Conservation (phyloP, 1,140 invertebrate species). For the Drosophila teissieri region DNA sequence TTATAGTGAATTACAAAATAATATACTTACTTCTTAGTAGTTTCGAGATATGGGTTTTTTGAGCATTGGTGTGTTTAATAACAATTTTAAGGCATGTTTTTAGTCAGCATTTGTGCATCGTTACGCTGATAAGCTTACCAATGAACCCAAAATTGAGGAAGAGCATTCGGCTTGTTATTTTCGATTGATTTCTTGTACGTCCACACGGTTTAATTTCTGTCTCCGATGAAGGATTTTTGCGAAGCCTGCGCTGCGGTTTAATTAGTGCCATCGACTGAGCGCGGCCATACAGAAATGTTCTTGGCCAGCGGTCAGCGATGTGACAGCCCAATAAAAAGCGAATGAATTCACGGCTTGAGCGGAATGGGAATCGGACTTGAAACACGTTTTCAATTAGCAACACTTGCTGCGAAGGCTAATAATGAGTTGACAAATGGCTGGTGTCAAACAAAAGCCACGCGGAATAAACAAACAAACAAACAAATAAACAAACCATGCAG, state of each 20-base stretch:
- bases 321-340: constrained; percentile 12
- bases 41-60: too few relatives aligned
- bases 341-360: constrained; percentile 22
- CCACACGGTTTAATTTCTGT: neutral
- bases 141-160: neutral
- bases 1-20: neutral
- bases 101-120: too few relatives aligned
- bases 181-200: neutral
- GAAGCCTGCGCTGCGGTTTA: constrained; percentile 42
- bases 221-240: constrained; percentile 7
- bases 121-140: neutral
- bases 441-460: constrained; percentile 48
- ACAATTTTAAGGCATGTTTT: too few relatives aligned
- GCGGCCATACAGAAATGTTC: constrained; percentile 10
- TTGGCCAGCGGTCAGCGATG: constrained; percentile 17
- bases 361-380: constrained; percentile 31
- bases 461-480: constrained; percentile 47
- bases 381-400: constrained; percentile 60
- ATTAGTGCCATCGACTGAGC: constrained; percentile 41
- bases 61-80: too few relatives aligned
- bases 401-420: constrained; percentile 46
- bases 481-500: constrained; percentile 1
- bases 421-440: constrained; percentile 60
- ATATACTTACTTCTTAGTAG: too few relatives aligned
- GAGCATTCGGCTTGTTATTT: neutral